Evolutionary conservation across 1,140 invertebrate genomes (phyloP).

Genomic region (Asbolus verrucosus): DNA sequence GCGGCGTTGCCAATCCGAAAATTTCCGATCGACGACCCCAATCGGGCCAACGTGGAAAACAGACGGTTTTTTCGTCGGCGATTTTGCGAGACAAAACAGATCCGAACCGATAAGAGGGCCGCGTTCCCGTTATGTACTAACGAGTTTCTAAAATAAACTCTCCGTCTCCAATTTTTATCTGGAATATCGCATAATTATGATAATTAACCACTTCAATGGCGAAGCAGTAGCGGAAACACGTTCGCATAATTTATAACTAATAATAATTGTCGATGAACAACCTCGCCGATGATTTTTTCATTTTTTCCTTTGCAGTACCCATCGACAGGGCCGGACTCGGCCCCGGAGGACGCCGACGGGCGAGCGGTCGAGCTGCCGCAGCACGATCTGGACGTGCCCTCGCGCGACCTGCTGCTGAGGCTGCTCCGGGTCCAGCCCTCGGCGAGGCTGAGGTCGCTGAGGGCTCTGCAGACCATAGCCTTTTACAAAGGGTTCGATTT

Average conservation of each 20-base stretch:
- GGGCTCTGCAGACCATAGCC: slow-evolving; percentile 66
- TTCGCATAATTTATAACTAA: slow-evolving; percentile 33
- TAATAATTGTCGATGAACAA: slow-evolving; percentile 26
- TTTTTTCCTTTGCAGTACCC: slow-evolving; percentile 50
- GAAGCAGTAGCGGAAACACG: slow-evolving; percentile 32
- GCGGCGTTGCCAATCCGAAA: neutral
- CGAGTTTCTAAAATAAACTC: slow-evolving; percentile 36
- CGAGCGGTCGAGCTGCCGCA: slow-evolving; percentile 53
- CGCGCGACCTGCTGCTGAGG: slow-evolving; percentile 65
- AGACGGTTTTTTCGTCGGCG: neutral
- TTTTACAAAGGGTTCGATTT: slow-evolving; percentile 68
- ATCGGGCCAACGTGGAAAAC: neutral
- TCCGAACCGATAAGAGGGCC: slow-evolving; percentile 5
- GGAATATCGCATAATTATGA: slow-evolving; percentile 37
- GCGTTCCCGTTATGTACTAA: slow-evolving; percentile 23
- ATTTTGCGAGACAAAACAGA: slow-evolving; percentile 37
- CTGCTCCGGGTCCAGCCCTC: slow-evolving; percentile 65
- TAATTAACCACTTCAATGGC: slow-evolving; percentile 34
- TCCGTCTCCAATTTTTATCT: slow-evolving; percentile 21
- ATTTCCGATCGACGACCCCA: slow-evolving; percentile 22
- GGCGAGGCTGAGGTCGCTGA: slow-evolving; percentile 65
- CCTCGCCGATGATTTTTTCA: slow-evolving; percentile 5
- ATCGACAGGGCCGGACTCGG: slow-evolving; percentile 21
- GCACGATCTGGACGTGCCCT: slow-evolving; percentile 58
- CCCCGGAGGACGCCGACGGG: slow-evolving; percentile 44